Base-by-base conservation (phyloP, 1,140 invertebrate genomes). In the Drosophila orosa region DNA sequence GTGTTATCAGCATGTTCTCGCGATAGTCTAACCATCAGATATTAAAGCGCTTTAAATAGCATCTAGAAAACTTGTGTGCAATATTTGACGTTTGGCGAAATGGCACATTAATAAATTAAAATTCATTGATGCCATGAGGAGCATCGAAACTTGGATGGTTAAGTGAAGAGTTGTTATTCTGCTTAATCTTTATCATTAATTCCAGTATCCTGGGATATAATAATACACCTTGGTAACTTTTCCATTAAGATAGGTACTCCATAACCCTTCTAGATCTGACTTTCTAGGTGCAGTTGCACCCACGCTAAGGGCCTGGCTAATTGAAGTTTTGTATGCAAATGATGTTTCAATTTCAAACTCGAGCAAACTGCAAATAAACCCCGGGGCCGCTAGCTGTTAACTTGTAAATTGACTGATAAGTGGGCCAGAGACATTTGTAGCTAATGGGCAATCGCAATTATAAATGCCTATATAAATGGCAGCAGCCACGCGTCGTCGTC, bases 41-140 rank as follows among this genome's bases (percentile, higher is more conserved):
- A 83, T 37, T 61, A 82, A 83, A 80, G 68, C 74, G 81, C 74
- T 84, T 77, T 76, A 85, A 85, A 85, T 80, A 80, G 81, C 74
- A 80, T 78, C 78, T 59, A 63, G 27, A 5, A n/a, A 24, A n/a
- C 29, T 19, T 73, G 61, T 65, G 44, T 45, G 61, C 72, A 50
- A 44, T 37, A 56, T 37, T 17, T 50, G 59, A 66, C 66, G 67
- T 50, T 25, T 62, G 57, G 17, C 12, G 39, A 17, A 17, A 37
- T 52, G 40, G 24, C 58, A 78, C 76, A 74, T 59, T 84, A 81
- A 86, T 86, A 50, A 81, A 85, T 86, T 86, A 81, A 73, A 84
- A 76, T 45, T 48, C 54, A 31, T 35, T 35, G 5, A 50, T 19
- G 47, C 4, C 5, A 5, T 5, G 7, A 5, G n/a, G 9, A 35